Base-by-base conservation (phyloP, 1,140 invertebrate genomes). In the Spodoptera frugiperda region DNA sequence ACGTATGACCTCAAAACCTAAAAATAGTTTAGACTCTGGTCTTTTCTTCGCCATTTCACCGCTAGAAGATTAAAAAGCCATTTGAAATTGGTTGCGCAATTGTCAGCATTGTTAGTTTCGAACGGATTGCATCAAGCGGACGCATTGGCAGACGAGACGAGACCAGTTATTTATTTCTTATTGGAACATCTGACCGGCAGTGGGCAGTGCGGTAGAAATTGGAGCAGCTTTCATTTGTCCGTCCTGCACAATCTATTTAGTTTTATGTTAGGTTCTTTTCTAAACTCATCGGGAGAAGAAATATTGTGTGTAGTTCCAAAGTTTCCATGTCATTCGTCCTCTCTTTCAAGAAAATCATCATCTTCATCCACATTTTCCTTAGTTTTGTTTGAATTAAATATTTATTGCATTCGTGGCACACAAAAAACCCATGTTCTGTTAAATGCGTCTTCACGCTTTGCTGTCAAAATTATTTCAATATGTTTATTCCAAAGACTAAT, bases 151-250 rank as follows among this genome's bases (percentile, higher is more conserved):
- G 82, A 82, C 86, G 82, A 17, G 53, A 44, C 71, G 33, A 19
- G 21, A 55, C 19, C 33, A 77, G 78, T 86, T 86, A 87, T 91
- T 87, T 91, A 86, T 91, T 90, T 91, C 86, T 86, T 79, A 87
- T 88, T 85, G 65, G 83, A 81, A 73, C 71, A 73, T 73, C 73
- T 74, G 55, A 54, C 61, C 71, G 61, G 49, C 30, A 39, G 33
- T 39, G 55, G 61, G n/a, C 48, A 53, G 48, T 68, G 15, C 21
- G 48, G 9, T 51, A 53, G 21, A 68, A 39, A 51, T 68, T 68
- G 46, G 65, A 68, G 49, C 46, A 33, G 46, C 65, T 51, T 48
- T 33, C 48, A 10, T 51, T 53, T 25, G 21, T 10, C 33, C 33
- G 33, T 39, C 33, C 33, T 39, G 33, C 33, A 39, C 33, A 39